Evolutionary conservation across 2,797 vertebrate genomes (phyloP), one percentile per base, ranked within the genome.

Genomic region (Rhinophrynus dorsalis): DNA sequence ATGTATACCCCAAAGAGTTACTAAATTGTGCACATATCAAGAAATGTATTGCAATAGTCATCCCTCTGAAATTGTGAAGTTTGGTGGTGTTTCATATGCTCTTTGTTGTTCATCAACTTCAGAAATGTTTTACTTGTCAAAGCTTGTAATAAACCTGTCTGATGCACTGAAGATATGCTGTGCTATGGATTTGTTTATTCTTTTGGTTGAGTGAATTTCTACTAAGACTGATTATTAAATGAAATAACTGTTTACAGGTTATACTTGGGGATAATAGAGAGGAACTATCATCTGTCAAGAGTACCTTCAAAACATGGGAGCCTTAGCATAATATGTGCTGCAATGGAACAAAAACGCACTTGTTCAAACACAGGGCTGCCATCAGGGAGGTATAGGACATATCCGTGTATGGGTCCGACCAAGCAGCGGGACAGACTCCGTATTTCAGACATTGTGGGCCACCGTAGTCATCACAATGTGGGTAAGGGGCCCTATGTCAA

Each of bases 121-220:
- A 23, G 23, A 63, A 18, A 33, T 4, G n/a, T 63, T 32, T 27
- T 29, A 30, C 32, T 23, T 64, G 17, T 50, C 24, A 56, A 50
- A 29, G 24, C 20, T 57, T 11, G 9, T 47, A 71, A 56, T 70
- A 62, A 70, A 70, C 44, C 21, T 37, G 23, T 33, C 45, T 63
- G 2, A 37, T 56, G 57, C 58, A 56, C 20, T 45, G 17, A 45
- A 35, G 2, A 15, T n/a, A 40, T n/a, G 38, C 15, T 2, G 15
- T 45, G 42, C 9, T 8, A 3, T n/a, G 3, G 35, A 3, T 40
- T 15, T 40, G 4, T 45, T 2, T 21, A 10, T 5, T 18, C 42
- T 45, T 17, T 6, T 21, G 5, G 7, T 45, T 45, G 6, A 17
- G 5, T 45, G 42, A 3, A 3, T 3, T 9, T 29, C 13, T 17